A percentile compares a stretch with the other conserved stretches of the same genome.
These are phyloP conservation scores for Pampus argenteus DNA, from an alignment of 2,797 vertebrate species.

Conservation along the genomic window DNA sequence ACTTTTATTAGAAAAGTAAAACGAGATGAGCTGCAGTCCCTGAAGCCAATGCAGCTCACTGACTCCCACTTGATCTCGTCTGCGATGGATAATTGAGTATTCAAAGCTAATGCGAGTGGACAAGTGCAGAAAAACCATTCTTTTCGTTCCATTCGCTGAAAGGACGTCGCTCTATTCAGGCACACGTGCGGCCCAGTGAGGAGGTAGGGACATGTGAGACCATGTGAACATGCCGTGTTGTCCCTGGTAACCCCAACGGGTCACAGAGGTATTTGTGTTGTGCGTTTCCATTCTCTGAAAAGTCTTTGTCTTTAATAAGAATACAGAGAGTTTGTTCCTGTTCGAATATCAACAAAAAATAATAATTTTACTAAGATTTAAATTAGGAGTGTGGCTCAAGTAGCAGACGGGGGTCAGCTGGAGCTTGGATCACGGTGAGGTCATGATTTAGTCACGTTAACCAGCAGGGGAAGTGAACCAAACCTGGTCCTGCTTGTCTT, in stretches of 20 bases:
- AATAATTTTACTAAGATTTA: no score
- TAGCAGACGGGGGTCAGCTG: background rate
- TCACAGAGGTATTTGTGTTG: conserved; percentile 42
- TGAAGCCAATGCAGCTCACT: conserved; percentile 6
- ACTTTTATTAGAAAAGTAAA: conserved; percentile 29
- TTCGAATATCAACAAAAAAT: no score
- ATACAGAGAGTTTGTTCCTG: background rate
- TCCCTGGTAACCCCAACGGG: conserved; percentile 38
- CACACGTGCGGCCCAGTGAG: conserved; percentile 24
- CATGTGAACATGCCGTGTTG: conserved; percentile 38
- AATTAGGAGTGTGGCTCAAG: no score
- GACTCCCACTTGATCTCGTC: conserved; percentile 37
- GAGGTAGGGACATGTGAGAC: conserved; percentile 19
- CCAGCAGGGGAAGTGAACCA: background rate
- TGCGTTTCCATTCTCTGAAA: conserved; percentile 4
- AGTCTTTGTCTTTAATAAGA: background rate
- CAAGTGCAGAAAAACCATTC: conserved; percentile 60
- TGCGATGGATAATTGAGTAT: conserved; percentile 48
- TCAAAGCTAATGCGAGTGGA: conserved; percentile 64
- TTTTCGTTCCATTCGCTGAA: conserved; percentile 45
- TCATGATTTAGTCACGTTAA: no score
- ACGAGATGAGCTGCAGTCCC: conserved; percentile 7
- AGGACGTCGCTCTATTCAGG: conserved; percentile 50
- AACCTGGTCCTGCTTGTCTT: background rate
- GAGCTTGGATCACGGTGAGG: no score